Percentiles rank a stretch among this genome's conserved stretches.
Conservation (phyloP, 2,113 vertebrate species). For the Empidonax traillii region DNA sequence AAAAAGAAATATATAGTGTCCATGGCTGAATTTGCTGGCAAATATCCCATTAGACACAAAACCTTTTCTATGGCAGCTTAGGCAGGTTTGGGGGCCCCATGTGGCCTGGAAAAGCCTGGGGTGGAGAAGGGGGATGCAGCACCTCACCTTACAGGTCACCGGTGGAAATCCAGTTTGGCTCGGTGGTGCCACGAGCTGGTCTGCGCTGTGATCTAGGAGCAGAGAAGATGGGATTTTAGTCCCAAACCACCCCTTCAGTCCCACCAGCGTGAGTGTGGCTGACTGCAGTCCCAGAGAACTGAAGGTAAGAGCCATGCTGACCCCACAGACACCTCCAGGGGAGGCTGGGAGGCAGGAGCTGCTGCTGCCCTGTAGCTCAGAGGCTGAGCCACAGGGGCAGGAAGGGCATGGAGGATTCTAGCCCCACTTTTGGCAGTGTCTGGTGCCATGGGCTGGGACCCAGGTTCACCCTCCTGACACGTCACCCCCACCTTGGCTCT, state of each 20-base stretch:
- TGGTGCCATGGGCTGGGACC: not conserved
- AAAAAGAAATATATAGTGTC: not conserved
- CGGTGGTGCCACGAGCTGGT: fast-evolving
- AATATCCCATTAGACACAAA: constrained; percentile 19
- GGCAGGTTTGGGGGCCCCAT: not conserved
- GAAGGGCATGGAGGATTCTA: fast-evolving
- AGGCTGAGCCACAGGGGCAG: not conserved
- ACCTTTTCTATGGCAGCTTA: not conserved
- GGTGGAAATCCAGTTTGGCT: constrained; percentile 32
- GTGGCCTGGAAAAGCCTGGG: not conserved
- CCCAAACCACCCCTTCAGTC: not conserved
- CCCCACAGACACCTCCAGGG: fast-evolving
- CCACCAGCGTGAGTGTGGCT: fast-evolving
- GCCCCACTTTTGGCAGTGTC: fast-evolving
- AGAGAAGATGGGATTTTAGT: not conserved
- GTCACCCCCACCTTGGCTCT: not conserved
- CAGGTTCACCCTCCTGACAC: fast-evolving
- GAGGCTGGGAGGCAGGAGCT: not conserved
- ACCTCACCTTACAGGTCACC: constrained; percentile 31
- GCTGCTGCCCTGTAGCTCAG: not conserved
- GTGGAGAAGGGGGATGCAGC: fast-evolving
- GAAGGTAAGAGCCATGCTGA: not conserved
- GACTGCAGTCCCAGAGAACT: fast-evolving
- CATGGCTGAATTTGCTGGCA: not conserved
- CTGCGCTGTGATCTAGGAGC: not conserved